These are phyloP conservation scores for Abscondita cerata DNA, from an alignment of 2,888 invertebrate genomes.

Conservation along the genomic window DNA sequence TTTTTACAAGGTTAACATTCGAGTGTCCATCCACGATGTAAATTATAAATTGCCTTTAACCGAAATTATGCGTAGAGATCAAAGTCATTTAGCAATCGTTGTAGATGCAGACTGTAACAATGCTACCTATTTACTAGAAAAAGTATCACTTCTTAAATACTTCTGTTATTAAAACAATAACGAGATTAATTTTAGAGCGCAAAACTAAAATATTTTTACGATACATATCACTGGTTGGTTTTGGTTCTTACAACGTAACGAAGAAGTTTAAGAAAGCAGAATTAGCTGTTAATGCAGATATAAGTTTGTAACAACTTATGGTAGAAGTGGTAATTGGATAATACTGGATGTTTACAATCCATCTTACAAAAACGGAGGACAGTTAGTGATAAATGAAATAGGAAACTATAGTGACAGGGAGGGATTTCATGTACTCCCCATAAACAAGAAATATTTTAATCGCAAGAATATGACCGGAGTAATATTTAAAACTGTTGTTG, in stretches of 20 bases:
- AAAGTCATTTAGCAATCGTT: conserved; percentile 30
- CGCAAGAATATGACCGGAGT: conserved; percentile 65
- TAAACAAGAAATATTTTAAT: conserved; percentile 41
- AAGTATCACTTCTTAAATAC: conserved; percentile 21
- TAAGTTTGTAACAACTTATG: conserved; percentile 52
- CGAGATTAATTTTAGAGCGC: conserved; percentile 32
- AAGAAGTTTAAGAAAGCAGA: conserved; percentile 54
- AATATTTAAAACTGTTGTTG: conserved; percentile 63
- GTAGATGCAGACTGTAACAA: conserved; percentile 35
- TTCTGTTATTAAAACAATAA: background rate
- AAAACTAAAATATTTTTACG: conserved; percentile 42
- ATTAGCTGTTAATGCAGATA: conserved; percentile 61
- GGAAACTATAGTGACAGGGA: conserved; percentile 59
- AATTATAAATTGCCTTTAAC: background rate
- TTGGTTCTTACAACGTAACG: conserved; percentile 47
- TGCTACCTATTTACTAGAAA: conserved; percentile 17
- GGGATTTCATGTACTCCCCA: conserved; percentile 41
- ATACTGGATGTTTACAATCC: conserved; percentile 65
- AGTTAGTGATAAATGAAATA: conserved; percentile 58
- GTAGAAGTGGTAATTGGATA: conserved; percentile 42
- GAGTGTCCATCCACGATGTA: background rate
- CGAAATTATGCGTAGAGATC: background rate
- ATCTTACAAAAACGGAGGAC: conserved; percentile 63
- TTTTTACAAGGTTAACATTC: background rate
- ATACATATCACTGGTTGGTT: conserved; percentile 58